These are phyloP conservation scores for Hypsopygia costalis DNA, from an alignment of 2,888 invertebrate species.

Conservation along the genomic window DNA sequence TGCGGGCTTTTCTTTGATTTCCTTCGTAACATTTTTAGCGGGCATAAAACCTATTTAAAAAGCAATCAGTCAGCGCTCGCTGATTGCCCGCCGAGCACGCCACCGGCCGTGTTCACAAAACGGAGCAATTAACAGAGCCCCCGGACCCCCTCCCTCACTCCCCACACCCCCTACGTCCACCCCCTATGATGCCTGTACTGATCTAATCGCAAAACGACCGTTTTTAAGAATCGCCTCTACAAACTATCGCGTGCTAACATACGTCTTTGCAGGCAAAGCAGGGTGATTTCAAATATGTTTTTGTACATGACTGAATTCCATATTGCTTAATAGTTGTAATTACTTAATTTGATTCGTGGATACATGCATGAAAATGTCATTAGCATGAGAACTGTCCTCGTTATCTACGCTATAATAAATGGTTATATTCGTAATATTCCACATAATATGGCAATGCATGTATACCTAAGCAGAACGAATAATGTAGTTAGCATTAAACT, in stretches of 20 bases:
- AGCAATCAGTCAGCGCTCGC: constrained; percentile 78
- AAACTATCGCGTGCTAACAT: constrained; percentile 66
- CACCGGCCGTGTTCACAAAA: constrained; percentile 78
- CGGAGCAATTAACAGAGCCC: constrained; percentile 77
- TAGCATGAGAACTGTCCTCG: background rate
- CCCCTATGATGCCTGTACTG: constrained; percentile 42
- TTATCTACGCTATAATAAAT: background rate
- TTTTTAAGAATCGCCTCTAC: constrained; percentile 79
- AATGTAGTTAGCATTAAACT: background rate
- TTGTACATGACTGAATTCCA: background rate
- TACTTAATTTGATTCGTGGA: background rate
- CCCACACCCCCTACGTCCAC: constrained; percentile 38
- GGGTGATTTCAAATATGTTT: background rate
- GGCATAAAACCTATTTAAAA: constrained; percentile 80
- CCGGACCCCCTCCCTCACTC: constrained; percentile 38
- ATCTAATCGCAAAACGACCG: constrained; percentile 80
- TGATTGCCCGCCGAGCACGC: constrained; percentile 76
- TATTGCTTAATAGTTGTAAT: background rate
- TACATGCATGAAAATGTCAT: background rate
- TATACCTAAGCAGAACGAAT: background rate
- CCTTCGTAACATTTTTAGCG: constrained; percentile 72
- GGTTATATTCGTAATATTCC: background rate
- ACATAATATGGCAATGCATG: background rate
- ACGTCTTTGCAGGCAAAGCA: background rate
- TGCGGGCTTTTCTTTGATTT: constrained; percentile 58